Percentiles rank a stretch among this genome's conserved stretches.
Evolutionary conservation across 2,113 vertebrate genomes (phyloP).

Genomic region (Meles meles): DNA sequence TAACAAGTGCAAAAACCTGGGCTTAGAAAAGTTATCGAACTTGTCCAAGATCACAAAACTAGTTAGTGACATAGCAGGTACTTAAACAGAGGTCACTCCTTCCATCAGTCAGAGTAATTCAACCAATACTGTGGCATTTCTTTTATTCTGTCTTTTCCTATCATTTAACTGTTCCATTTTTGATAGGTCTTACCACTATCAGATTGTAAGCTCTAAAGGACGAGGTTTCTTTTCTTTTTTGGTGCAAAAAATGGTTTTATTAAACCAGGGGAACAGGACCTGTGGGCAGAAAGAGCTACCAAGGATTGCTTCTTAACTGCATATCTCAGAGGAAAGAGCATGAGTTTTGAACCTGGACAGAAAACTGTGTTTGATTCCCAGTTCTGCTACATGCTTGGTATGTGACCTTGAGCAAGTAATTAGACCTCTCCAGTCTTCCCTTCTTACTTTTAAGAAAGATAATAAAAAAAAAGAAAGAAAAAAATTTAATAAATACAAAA

Average conservation of each 20-base stretch:
- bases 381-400: neutral
- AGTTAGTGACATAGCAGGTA: neutral
- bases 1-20: neutral
- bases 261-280: neutral
- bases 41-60: constrained; percentile 45
- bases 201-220: neutral
- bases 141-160: neutral
- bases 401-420: neutral
- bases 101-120: neutral
- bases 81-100: constrained; percentile 13
- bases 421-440: neutral
- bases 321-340: neutral
- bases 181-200: neutral
- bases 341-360: neutral
- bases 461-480: neutral
- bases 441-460: neutral
- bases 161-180: constrained; percentile 3
- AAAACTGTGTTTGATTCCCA: neutral
- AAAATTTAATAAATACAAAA: neutral
- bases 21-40: constrained; percentile 6
- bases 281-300: neutral
- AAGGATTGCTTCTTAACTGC: neutral
- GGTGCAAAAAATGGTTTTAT: neutral
- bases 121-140: neutral
- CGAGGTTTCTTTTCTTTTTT: neutral